Percentiles rank a stretch among this genome's conserved stretches.
Evolutionary conservation across 1,140 invertebrate genomes (phyloP).

Genomic region (Mercenaria mercenaria): DNA sequence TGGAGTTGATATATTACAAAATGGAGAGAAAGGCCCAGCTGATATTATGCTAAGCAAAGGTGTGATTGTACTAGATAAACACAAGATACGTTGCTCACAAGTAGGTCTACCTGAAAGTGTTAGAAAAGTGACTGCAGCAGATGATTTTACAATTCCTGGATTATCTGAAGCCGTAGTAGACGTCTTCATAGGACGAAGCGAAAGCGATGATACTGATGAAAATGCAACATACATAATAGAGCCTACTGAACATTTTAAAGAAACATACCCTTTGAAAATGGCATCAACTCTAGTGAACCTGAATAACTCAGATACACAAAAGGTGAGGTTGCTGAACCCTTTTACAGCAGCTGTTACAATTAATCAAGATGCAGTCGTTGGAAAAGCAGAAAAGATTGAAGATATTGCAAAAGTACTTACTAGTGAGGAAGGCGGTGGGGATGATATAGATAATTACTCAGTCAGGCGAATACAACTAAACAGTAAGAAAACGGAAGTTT

Average conservation of each 20-base stretch:
- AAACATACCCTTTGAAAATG: neutral
- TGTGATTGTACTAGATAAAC: neutral
- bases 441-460: neutral
- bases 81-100: neutral
- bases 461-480: neutral
- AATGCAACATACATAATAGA: neutral
- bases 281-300: neutral
- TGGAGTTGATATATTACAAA: neutral
- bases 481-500: neutral
- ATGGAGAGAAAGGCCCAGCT: neutral
- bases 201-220: neutral
- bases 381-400: neutral
- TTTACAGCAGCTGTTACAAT: neutral
- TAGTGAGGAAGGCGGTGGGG: neutral
- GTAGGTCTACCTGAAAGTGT: neutral
- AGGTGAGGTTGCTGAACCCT: neutral
- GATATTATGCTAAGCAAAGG: constrained; percentile 10
- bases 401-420: neutral
- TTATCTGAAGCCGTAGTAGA: neutral
- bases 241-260: constrained; percentile 26
- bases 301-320: neutral
- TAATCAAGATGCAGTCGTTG: neutral
- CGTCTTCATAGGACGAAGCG: neutral
- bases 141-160: neutral
- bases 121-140: neutral